phyloP scores from a whole-genome alignment of 1,140 invertebrate genomes.

The Antheraea pernyi region DNA sequence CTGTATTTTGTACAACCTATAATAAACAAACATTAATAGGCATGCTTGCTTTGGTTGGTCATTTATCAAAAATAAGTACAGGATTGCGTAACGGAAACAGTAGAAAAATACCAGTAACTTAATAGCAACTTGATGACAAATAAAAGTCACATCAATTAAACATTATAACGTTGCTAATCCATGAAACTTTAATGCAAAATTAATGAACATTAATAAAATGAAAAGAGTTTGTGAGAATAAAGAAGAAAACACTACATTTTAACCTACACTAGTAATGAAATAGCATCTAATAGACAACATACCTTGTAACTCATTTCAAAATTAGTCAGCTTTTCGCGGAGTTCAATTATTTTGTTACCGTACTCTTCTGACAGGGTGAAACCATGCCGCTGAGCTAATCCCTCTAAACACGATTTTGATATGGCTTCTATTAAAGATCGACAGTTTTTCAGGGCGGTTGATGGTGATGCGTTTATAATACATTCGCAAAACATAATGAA shows the following conservation, averaged over 20 bases:
- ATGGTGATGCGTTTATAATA: conserved; percentile 59
- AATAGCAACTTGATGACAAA: background rate
- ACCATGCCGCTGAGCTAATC: conserved; percentile 48
- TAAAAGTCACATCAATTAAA: background rate
- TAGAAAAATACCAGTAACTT: background rate
- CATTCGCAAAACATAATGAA: conserved; percentile 52
- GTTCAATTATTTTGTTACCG: conserved; percentile 36
- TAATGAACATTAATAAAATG: too few species aligned
- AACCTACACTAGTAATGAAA: background rate
- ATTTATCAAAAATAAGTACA: too few species aligned
- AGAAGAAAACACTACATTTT: too few species aligned
- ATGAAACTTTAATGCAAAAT: too few species aligned
- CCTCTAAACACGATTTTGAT: conserved; percentile 51
- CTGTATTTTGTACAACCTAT: background rate
- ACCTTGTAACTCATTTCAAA: conserved; percentile 43
- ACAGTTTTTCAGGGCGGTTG: conserved; percentile 52
- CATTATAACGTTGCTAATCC: background rate
- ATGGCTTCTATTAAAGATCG: conserved; percentile 55
- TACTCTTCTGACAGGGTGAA: conserved; percentile 53
- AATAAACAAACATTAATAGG: too few species aligned
- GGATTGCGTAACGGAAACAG: too few species aligned
- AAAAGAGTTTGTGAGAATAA: too few species aligned
- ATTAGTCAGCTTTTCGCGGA: conserved; percentile 48
- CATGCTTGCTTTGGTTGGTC: too few species aligned
- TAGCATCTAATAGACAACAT: conserved; percentile 5